phyloP scores from a whole-genome alignment of 2,113 vertebrate species.

The Oreochromis spilurus region DNA sequence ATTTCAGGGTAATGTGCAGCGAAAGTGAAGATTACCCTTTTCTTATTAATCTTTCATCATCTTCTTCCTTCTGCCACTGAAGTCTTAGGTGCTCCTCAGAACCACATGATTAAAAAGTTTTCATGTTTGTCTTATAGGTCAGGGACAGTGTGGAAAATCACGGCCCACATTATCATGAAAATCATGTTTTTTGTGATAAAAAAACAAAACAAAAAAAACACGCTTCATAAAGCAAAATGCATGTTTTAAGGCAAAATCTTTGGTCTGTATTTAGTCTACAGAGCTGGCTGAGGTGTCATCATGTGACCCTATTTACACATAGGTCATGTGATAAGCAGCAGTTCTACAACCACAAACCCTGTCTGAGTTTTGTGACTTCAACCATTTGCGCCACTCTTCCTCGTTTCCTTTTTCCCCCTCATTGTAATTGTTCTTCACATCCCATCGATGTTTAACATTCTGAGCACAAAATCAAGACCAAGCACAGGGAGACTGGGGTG shows the following conservation, averaged over 20 bases:
- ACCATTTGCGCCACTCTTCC: not conserved
- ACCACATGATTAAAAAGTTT: not conserved
- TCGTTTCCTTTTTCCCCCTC: not conserved
- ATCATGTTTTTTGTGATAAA: not conserved
- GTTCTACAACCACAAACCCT: not conserved
- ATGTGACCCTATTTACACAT: not conserved
- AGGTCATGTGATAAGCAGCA: not conserved
- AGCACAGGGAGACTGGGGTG: slow-evolving; percentile 38
- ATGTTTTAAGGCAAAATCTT: not conserved
- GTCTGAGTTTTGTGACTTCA: not conserved
- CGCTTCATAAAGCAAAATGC: not conserved
- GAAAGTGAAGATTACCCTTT: not conserved
- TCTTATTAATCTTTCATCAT: not conserved
- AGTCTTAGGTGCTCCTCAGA: not conserved
- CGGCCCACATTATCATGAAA: not conserved
- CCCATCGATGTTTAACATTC: slow-evolving; percentile 8
- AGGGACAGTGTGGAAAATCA: not conserved
- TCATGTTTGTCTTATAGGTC: not conserved
- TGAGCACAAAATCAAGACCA: slow-evolving; percentile 25
- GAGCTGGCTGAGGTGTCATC: not conserved
- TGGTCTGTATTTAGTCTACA: not conserved
- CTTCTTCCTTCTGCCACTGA: not conserved
- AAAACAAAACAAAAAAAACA: not conserved
- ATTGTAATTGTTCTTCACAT: not conserved
- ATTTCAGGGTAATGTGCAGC: not conserved